These are phyloP conservation scores for Acleris sparsana DNA, from an alignment of 2,888 invertebrate genomes.

Conservation along the genomic window DNA sequence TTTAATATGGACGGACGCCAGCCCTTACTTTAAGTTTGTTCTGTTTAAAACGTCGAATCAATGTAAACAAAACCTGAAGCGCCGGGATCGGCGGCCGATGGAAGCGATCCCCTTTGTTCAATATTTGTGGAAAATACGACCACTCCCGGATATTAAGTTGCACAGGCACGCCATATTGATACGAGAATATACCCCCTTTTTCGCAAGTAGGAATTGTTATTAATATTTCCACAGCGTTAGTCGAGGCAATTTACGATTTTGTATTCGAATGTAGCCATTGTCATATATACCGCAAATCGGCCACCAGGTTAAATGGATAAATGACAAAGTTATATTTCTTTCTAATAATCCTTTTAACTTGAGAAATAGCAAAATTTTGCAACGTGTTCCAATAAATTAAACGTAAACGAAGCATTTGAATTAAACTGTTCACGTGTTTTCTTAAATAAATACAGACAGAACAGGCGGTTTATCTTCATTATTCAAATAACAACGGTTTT, in stretches of 20 bases:
- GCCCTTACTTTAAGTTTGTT: slow-evolving; percentile 15
- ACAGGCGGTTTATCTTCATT: too few relatives aligned
- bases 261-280: too few relatives aligned
- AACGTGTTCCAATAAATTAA: not conserved
- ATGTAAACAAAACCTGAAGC: slow-evolving; percentile 17
- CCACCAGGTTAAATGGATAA: too few relatives aligned
- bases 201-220: not conserved
- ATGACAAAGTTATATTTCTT: too few relatives aligned
- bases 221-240: not conserved
- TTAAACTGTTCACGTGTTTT: not conserved
- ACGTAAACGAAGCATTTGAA: not conserved
- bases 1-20: slow-evolving; percentile 26
- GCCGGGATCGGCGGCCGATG: slow-evolving; percentile 16
- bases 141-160: slow-evolving; percentile 34
- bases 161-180: slow-evolving; percentile 29
- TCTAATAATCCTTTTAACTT: too few relatives aligned
- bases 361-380: not conserved
- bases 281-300: too few relatives aligned
- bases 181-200: slow-evolving; percentile 12
- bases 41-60: slow-evolving; percentile 29
- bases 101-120: slow-evolving; percentile 27
- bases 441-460: too few relatives aligned
- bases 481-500: too few relatives aligned
- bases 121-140: slow-evolving; percentile 35
- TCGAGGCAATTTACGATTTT: not conserved